phyloP scores from a whole-genome alignment of 2,888 invertebrate genomes.

The Cerastoderma edule region DNA sequence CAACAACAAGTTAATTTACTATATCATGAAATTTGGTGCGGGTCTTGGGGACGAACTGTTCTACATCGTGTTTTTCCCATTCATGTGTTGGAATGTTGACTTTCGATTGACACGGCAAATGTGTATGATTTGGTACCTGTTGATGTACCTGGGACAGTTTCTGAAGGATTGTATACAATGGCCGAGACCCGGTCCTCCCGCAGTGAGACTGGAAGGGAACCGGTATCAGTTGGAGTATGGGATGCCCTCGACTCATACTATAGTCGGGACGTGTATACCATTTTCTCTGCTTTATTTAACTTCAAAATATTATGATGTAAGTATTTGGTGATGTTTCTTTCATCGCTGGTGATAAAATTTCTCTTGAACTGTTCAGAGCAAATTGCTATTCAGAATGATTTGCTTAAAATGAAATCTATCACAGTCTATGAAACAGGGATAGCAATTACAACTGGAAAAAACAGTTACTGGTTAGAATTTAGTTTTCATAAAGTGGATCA shows the following conservation, averaged over 20 bases:
- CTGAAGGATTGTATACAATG: slow-evolving; percentile 91
- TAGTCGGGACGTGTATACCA: slow-evolving; percentile 95
- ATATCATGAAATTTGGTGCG: slow-evolving; percentile 92
- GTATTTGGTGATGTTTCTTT: no score
- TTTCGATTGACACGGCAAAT: slow-evolving; percentile 93
- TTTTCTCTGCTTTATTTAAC: slow-evolving; percentile 90
- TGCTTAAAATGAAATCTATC: no score
- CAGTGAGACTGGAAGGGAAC: slow-evolving; percentile 92
- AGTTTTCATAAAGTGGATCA: no score
- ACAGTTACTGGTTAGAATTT: no score
- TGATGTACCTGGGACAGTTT: slow-evolving; percentile 87
- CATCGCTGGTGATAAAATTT: no score
- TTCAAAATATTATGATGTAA: slow-evolving; percentile 73
- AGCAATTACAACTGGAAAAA: no score
- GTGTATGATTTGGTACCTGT: slow-evolving; percentile 80
- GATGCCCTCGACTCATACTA: slow-evolving; percentile 97
- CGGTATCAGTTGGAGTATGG: slow-evolving; percentile 97
- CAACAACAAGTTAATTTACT: slow-evolving; percentile 88
- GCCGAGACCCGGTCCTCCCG: slow-evolving; percentile 93
- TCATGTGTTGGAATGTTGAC: slow-evolving; percentile 97
- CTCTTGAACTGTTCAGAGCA: no score
- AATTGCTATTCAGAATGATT: no score
- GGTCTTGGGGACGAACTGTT: slow-evolving; percentile 95
- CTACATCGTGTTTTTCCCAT: slow-evolving; percentile 95
- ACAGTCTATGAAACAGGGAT: no score